Conservation (phyloP, 2,888 invertebrate genomes). For the Meteorus cinctellus region DNA sequence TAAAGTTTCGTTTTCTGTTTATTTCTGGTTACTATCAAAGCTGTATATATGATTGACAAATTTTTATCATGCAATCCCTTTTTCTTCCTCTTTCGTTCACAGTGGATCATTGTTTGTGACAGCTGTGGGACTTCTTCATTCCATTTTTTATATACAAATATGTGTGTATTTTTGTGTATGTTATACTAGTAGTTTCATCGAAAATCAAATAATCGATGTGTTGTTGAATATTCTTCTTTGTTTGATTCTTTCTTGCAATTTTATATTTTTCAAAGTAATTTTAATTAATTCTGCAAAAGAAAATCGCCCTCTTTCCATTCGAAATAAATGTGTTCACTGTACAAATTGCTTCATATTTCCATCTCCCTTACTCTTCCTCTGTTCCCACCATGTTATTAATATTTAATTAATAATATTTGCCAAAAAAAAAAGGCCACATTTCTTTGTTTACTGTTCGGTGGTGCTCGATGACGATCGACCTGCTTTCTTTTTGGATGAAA, state of each 20-base stretch:
- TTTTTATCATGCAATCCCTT: not conserved
- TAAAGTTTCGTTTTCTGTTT: not conserved
- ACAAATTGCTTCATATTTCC: not conserved
- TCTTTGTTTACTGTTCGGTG: not conserved
- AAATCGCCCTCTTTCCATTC: not conserved
- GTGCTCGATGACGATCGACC: not conserved
- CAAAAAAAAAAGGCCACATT: not conserved
- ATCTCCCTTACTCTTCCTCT: not conserved
- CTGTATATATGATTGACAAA: not conserved
- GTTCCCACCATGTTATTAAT: not conserved
- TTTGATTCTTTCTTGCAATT: no score
- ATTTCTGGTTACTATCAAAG: not conserved
- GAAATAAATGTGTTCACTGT: not conserved
- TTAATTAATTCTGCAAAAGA: not conserved
- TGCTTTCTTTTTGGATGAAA: conserved; percentile 77
- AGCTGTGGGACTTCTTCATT: not conserved
- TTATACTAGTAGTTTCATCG: not conserved
- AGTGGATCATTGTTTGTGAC: not conserved
- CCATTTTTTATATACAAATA: not conserved
- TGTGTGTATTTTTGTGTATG: not conserved
- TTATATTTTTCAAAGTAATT: not conserved
- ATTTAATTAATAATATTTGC: not conserved
- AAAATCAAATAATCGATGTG: not conserved
- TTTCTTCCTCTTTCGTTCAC: not conserved
- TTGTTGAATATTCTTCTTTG: not conserved